These are phyloP conservation scores for Agrochola litura DNA, from an alignment of 2,888 invertebrate genomes.

Conservation along the genomic window DNA sequence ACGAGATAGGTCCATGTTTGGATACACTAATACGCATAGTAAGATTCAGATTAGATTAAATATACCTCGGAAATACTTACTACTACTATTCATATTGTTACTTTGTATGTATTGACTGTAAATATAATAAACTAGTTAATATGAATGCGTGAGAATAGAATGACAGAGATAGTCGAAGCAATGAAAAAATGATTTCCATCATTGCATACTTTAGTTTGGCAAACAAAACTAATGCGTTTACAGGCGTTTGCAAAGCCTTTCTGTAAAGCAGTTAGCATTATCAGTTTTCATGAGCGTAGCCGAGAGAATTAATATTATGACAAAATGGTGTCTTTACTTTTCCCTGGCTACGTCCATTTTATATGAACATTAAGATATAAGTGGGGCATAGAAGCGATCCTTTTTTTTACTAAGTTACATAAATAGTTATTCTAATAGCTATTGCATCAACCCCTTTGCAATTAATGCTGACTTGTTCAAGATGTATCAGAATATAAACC, in stretches of 20 bases:
- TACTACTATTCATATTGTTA: background rate
- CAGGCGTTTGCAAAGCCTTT: constrained; percentile 33
- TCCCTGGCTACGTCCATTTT: constrained; percentile 16
- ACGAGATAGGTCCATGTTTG: background rate
- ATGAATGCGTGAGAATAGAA: constrained; percentile 59
- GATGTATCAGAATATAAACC: constrained; percentile 41
- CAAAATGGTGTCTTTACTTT: constrained; percentile 16
- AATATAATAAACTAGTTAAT: constrained; percentile 58
- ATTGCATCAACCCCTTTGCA: constrained; percentile 46
- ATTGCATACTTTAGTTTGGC: constrained; percentile 39
- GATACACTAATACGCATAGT: background rate
- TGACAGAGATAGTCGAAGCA: constrained; percentile 57
- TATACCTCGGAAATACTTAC: constrained; percentile 12
- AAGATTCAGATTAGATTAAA: constrained; percentile 12
- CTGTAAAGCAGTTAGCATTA: constrained; percentile 36
- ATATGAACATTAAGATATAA: constrained; percentile 8
- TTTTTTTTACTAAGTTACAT: constrained; percentile 20
- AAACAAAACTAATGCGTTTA: constrained; percentile 43
- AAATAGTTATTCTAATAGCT: constrained; percentile 38
- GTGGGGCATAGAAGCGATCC: constrained; percentile 51
- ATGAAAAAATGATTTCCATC: constrained; percentile 14
- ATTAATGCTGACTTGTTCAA: constrained; percentile 20
- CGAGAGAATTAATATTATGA: constrained; percentile 9
- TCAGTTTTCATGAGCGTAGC: constrained; percentile 26
- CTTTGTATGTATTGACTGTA: background rate